Conservation (phyloP, 2,888 invertebrate species). For the Bombyx huttoni region DNA sequence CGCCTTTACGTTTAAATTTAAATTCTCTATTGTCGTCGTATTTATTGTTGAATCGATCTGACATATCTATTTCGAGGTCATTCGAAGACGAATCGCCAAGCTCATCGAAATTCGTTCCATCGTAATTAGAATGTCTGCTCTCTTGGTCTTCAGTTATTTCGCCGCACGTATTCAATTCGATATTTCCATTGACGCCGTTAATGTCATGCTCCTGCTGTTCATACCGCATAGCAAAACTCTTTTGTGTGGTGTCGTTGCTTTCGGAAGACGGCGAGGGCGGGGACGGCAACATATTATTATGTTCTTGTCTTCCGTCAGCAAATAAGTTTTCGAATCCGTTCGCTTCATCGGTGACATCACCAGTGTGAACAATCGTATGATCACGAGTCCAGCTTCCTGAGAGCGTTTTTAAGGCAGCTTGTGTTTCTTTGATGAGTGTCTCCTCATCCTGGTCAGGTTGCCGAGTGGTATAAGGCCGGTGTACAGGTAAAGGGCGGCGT, state of each 20-base stretch:
- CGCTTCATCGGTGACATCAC: conserved; percentile 81
- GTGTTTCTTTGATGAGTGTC: conserved; percentile 87
- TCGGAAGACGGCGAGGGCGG: conserved; percentile 75
- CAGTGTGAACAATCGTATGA: conserved; percentile 75
- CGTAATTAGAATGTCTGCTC: conserved; percentile 74
- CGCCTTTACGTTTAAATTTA: conserved; percentile 62
- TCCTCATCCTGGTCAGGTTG: conserved; percentile 79
- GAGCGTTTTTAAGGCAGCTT: conserved; percentile 88
- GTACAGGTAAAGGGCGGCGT: conserved; percentile 32
- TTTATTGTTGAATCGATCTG: conserved; percentile 77
- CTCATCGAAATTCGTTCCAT: conserved; percentile 83
- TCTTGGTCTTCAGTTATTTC: conserved; percentile 52
- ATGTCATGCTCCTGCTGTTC: conserved; percentile 28
- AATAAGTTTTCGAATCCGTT: conserved; percentile 88
- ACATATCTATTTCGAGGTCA: conserved; percentile 85
- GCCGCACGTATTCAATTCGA: conserved; percentile 32
- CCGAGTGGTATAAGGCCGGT: conserved; percentile 47
- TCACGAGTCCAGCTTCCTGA: conserved; percentile 88
- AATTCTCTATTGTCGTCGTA: conserved; percentile 72
- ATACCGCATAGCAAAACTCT: conserved; percentile 73
- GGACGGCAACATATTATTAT: conserved; percentile 71
- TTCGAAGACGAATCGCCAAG: conserved; percentile 83
- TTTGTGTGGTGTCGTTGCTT: conserved; percentile 74
- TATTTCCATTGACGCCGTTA: conserved; percentile 31
- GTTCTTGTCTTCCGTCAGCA: conserved; percentile 82